Base-by-base conservation (phyloP, 2,888 invertebrate species). In the Eulithis prunata region DNA sequence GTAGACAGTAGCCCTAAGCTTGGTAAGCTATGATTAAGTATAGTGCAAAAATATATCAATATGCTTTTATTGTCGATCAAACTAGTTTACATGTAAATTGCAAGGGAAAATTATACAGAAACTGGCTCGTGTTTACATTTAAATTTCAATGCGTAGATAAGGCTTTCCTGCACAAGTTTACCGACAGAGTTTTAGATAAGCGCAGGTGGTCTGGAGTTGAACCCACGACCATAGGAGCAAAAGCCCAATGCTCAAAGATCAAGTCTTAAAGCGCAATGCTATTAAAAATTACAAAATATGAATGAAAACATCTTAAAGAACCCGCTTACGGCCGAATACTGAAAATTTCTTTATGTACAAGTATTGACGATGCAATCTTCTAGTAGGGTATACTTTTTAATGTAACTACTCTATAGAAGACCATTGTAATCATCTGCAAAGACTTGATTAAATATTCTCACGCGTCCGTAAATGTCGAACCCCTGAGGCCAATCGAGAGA, bases 401-500 rank as follows among this genome's bases (percentile, higher is more conserved):
- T 21, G 21, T 38, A 7, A 38, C 38, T 38, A 38, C 3, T 8
- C 41, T 41, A 41, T 41, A 1, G 1, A 41, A 8, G 8, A 41
- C 2, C 8, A 41, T 41, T 41, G 41, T 41, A 41, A 47, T 46
- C 49, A 52, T 7, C 41, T 53, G 45, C 43, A 51, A 5, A 47
- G 49, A 47, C 41, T 47, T 51, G 67, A 59, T 56, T 66, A 68
- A 65, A 63, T 60, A 62, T 65, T n/a, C 53, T 41, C 64, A 63
- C 52, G 60, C 56, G 55, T 52, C 56, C 53, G 59, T 72, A 70
- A 76, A 77, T 74, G 78, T 75, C 75, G 69, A 71, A 54, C 69
- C 21, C 74, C 63, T 65, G 66, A 54, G 70, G 71, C 63, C 66
- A 75, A 77, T 83, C 83, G 78, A 66, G 72, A 78, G 71, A 84